A percentile compares a stretch with the other conserved stretches of the same genome.
phyloP scores from a whole-genome alignment of 2,113 vertebrate species.

The Dissostichus mawsoni region DNA sequence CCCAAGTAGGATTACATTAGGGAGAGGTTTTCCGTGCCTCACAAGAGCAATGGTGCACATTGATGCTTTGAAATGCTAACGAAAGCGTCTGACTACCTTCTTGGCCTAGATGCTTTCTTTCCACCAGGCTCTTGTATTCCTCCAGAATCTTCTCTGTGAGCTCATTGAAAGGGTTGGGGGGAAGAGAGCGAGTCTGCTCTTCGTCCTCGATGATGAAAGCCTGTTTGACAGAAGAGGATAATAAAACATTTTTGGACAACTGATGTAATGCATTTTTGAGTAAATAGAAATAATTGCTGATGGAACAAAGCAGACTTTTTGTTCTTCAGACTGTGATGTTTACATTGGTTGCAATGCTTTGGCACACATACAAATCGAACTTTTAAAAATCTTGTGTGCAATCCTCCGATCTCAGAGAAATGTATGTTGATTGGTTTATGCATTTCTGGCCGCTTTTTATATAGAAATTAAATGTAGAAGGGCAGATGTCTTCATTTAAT shows the following conservation, averaged over 20 bases:
- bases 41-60: background rate
- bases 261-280: background rate
- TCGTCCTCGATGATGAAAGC: slow-evolving; percentile 91
- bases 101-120: slow-evolving; percentile 88
- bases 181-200: slow-evolving; percentile 87
- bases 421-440: too few relatives aligned
- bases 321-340: background rate
- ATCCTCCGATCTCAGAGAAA: background rate
- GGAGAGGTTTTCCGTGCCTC: background rate
- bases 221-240: slow-evolving; percentile 69
- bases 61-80: background rate
- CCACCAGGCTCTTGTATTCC: slow-evolving; percentile 90
- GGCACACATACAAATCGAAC: background rate
- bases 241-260: background rate
- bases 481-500: background rate
- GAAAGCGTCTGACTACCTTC: slow-evolving; percentile 79
- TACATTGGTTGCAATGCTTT: background rate
- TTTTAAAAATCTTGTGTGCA: background rate
- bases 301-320: background rate
- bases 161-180: slow-evolving; percentile 94
- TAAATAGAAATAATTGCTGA: background rate
- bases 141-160: slow-evolving; percentile 90
- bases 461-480: background rate
- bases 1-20: slow-evolving; percentile 13
- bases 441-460: slow-evolving; percentile 2